A percentile compares a stretch with the other conserved stretches of the same genome.
phyloP scores from a whole-genome alignment of 2,888 invertebrate species.

The Matsumyia berberina region DNA sequence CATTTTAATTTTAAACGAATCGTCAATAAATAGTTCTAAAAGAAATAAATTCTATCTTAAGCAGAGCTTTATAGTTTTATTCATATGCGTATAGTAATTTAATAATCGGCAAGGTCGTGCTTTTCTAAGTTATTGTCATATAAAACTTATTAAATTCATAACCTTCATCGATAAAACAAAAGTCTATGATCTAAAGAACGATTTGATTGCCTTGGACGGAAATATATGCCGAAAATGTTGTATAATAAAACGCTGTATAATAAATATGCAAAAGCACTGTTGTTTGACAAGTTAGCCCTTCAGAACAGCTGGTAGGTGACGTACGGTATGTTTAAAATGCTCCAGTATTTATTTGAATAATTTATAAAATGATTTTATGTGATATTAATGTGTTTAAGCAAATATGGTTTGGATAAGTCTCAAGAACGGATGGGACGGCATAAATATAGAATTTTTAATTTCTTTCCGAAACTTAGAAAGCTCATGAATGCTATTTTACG shows the following conservation, averaged over 20 bases:
- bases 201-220: slow-evolving; percentile 18
- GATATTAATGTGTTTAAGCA: no score
- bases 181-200: neutral
- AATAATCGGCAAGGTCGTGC: neutral
- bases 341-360: slow-evolving; percentile 36
- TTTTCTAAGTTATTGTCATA: slow-evolving; percentile 1
- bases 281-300: slow-evolving; percentile 27
- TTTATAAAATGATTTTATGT: slow-evolving; percentile 21
- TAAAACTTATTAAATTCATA: neutral
- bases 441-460: no score
- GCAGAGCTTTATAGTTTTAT: neutral
- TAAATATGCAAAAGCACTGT: slow-evolving; percentile 20
- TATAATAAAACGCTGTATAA: neutral
- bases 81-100: neutral
- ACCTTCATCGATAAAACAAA: neutral
- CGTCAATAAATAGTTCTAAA: neutral
- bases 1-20: neutral
- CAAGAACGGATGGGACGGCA: no score
- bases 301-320: slow-evolving; percentile 9
- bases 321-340: slow-evolving; percentile 2
- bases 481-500: no score
- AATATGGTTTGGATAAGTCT: no score
- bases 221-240: neutral
- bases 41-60: neutral
- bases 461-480: no score